Evolutionary conservation across 2,888 invertebrate species (phyloP).

Genomic region (Tetropium fuscum): DNA sequence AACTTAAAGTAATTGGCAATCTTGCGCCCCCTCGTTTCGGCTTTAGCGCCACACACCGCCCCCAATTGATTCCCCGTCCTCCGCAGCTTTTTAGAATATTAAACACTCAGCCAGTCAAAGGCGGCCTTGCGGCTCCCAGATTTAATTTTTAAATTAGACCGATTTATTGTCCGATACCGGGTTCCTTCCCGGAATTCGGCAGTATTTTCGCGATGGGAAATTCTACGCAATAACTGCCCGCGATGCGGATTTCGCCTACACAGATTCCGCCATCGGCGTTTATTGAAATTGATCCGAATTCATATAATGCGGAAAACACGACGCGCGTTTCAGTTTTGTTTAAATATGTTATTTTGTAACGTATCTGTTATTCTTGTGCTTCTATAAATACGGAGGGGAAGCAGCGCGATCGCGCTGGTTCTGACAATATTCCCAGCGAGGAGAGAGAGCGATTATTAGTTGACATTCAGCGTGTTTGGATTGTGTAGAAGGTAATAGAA

Average conservation of each 20-base stretch:
- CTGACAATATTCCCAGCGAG: slow-evolving; percentile 15
- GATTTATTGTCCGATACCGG: too few species aligned
- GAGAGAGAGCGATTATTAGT: slow-evolving; percentile 22
- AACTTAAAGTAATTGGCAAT: slow-evolving; percentile 51
- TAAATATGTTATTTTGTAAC: too few species aligned
- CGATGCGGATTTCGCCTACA: background rate
- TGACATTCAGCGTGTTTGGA: slow-evolving; percentile 40
- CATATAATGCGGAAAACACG: too few species aligned
- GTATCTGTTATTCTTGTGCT: too few species aligned
- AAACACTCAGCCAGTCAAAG: slow-evolving; percentile 16
- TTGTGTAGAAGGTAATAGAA: slow-evolving; percentile 53
- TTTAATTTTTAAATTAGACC: background rate
- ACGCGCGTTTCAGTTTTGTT: too few species aligned
- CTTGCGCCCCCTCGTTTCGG: slow-evolving; percentile 37
- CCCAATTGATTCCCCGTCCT: slow-evolving; percentile 32
- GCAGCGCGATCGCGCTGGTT: too few species aligned
- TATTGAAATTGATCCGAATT: too few species aligned
- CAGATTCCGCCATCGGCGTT: too few species aligned
- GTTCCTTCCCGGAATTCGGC: too few species aligned
- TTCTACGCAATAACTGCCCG: background rate
- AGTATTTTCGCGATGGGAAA: too few species aligned
- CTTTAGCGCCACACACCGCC: slow-evolving; percentile 33
- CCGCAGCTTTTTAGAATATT: slow-evolving; percentile 35
- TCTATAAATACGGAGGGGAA: too few species aligned
- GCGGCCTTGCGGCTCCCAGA: background rate